These are phyloP conservation scores for Camponotus vicinus DNA, from an alignment of 1,140 invertebrate genomes.

Conservation along the genomic window DNA sequence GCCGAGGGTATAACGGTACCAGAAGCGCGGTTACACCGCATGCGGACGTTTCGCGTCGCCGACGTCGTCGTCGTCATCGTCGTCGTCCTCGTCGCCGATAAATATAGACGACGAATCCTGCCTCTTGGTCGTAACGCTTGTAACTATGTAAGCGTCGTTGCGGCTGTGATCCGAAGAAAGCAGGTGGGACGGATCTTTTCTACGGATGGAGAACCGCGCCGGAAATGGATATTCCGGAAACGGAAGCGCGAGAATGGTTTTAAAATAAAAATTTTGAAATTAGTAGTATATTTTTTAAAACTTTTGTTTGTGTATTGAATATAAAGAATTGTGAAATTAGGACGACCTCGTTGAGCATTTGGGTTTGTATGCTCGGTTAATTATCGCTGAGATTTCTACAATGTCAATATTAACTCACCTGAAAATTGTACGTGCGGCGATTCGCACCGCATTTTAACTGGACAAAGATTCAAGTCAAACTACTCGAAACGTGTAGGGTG, in stretches of 20 bases:
- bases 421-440: background rate
- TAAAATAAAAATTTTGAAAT: background rate
- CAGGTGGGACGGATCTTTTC: background rate
- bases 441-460: background rate
- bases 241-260: background rate
- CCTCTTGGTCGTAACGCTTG: background rate
- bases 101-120: conserved; percentile 50
- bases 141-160: background rate
- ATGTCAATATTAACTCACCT: background rate
- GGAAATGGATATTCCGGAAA: background rate
- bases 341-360: conserved; percentile 9
- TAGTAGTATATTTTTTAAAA: background rate
- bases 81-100: conserved; percentile 65
- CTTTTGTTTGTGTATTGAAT: background rate
- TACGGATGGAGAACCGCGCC: background rate
- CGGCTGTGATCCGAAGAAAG: background rate
- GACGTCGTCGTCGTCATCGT: conserved; percentile 41
- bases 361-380: background rate
- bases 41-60: conserved; percentile 51
- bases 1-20: conserved; percentile 82
- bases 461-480: background rate
- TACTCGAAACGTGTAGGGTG: background rate
- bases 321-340: conserved; percentile 13
- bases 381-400: conserved; percentile 36
- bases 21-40: conserved; percentile 58